Evolutionary conservation across 2,113 vertebrate genomes (phyloP), one percentile per base, ranked within the genome.

Genomic region (Astatoreochromis straeleni): DNA sequence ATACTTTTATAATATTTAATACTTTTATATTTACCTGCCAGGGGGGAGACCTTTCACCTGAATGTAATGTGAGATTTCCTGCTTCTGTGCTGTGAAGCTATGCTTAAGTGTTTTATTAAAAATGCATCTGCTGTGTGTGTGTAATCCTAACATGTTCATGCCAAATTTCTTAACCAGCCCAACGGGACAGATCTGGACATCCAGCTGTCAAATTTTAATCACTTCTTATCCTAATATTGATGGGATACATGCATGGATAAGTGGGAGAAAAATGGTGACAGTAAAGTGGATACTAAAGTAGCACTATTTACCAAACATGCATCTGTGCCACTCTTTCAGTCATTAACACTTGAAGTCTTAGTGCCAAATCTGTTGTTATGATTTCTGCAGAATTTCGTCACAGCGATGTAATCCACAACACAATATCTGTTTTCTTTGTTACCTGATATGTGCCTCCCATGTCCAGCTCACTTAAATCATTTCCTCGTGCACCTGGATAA

Each of bases 1-100:
- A 35, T 82, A 54, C 13, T n/a, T 83, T 78, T 79, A 85, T 63
- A 91, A 92, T 88, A 90, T 84, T 87, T 86, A 81, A 86, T 49
- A 19, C 68, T 51, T 81, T 83, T 6, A 4, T 87, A 63, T 81
- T 89, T 83, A 53, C 73, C 70, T 68, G 31, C 47, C 21, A 29
- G 16, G 12, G 21, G 31, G 24, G 24, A 80, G n/a, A 81, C 9
- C 17, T 26, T 16, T 24, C 2, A 4, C 47, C 82, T 17, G 4
- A 60, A 78, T 73, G 12, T 29, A 83, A 70, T 65, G 73, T 9
- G 10, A 19, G 13, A 42, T 40, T 83, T 73, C 70, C 40, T 83
- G 26, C 49, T 65, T 51, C 12, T 7, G 5, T 8, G 58, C 45
- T 80, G 19, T 87, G 17, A 80, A 82, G 14, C 83, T 68, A 12